Evolutionary conservation across 2,888 invertebrate species (phyloP).

Genomic region (Dichetophora obliterata): DNA sequence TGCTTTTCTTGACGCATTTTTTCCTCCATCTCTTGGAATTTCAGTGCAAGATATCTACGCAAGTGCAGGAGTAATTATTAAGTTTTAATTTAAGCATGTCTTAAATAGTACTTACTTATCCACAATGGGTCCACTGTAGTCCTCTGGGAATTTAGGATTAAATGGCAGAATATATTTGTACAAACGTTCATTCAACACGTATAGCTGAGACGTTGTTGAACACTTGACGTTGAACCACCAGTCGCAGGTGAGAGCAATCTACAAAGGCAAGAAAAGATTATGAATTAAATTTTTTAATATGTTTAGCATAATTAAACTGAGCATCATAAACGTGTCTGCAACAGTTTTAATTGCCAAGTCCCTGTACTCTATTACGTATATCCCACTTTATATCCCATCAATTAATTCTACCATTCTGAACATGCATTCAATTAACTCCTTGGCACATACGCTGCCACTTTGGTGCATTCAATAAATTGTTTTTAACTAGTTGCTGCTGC

Average conservation of each 20-base stretch:
- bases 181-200: conserved; percentile 88
- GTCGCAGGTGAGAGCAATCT: conserved; percentile 87
- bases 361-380: background rate
- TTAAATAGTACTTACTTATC: conserved; percentile 77
- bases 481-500: conserved; percentile 10
- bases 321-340: conserved; percentile 21
- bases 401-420: background rate
- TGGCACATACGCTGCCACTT: background rate
- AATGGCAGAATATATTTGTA: conserved; percentile 90
- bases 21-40: conserved; percentile 89
- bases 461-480: conserved; percentile 10
- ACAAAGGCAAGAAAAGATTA: conserved; percentile 8
- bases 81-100: background rate
- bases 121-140: conserved; percentile 88
- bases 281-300: background rate
- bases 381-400: background rate
- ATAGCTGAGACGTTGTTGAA: conserved; percentile 84
- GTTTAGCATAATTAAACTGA: conserved; percentile 8
- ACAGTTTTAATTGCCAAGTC: conserved; percentile 19
- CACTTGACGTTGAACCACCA: conserved; percentile 96
- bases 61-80: background rate
- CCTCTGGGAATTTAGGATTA: conserved; percentile 90
- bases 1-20: conserved; percentile 79
- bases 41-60: conserved; percentile 81
- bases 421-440: background rate